Evolutionary conservation across 2,113 vertebrate species (phyloP).

Genomic region (Hippocampus mohnikei): DNA sequence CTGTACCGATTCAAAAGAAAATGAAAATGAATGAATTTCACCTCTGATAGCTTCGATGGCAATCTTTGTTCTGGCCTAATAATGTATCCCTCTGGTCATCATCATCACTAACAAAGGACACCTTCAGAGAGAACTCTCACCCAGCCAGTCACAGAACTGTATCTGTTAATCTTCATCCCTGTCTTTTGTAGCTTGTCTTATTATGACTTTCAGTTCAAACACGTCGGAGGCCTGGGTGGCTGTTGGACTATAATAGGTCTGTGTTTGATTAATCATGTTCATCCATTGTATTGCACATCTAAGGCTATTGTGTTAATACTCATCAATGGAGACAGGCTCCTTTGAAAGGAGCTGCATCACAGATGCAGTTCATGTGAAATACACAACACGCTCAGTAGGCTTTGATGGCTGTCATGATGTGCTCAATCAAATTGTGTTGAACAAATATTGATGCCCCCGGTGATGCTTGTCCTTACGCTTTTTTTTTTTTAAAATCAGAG

Average conservation of each 20-base stretch:
- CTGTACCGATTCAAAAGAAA: constrained; percentile 43
- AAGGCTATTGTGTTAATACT: constrained; percentile 62
- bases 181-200: constrained; percentile 72
- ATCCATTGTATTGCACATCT: constrained; percentile 71
- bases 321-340: constrained; percentile 64
- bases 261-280: constrained; percentile 73
- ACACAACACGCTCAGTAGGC: constrained; percentile 32
- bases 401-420: constrained; percentile 59
- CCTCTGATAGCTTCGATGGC: constrained; percentile 52
- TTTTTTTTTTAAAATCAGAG: neutral
- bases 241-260: constrained; percentile 69
- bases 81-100: constrained; percentile 62
- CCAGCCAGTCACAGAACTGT: constrained; percentile 58
- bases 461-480: constrained; percentile 15
- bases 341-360: constrained; percentile 67
- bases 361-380: constrained; percentile 56
- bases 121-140: constrained; percentile 63
- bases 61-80: constrained; percentile 68
- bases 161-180: constrained; percentile 72
- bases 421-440: constrained; percentile 29
- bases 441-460: constrained; percentile 53
- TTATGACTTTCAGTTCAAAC: constrained; percentile 75
- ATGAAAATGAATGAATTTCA: too few species aligned
- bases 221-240: constrained; percentile 56
- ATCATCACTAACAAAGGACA: constrained; percentile 59